Conservation (phyloP, 2,888 invertebrate genomes). For the Lasioglossum pauxillum region DNA sequence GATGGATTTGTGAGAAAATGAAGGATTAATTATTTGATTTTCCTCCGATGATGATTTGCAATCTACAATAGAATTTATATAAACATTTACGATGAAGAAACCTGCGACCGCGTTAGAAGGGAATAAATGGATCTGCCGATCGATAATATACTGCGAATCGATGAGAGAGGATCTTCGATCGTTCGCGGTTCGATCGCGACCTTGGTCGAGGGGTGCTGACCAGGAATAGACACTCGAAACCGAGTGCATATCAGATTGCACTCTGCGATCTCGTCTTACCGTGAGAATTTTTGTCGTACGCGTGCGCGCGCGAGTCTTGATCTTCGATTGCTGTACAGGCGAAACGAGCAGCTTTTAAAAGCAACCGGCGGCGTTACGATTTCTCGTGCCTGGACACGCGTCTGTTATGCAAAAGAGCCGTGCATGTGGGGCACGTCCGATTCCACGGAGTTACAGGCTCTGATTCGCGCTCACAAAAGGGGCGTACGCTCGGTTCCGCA, state of each 20-base stretch:
- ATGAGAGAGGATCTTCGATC: conserved; percentile 19
- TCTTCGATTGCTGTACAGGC: not conserved
- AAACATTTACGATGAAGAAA: not conserved
- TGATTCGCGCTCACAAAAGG: conserved; percentile 45
- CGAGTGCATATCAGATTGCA: conserved; percentile 77
- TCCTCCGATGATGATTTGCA: too few species aligned
- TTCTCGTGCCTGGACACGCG: not conserved
- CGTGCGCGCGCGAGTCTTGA: not conserved
- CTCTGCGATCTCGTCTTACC: conserved; percentile 73
- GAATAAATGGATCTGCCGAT: not conserved
- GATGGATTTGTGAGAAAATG: too few species aligned
- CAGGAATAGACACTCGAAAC: conserved; percentile 74
- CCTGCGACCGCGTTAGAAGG: not conserved
- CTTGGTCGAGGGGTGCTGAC: conserved; percentile 56
- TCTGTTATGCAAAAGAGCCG: not conserved
- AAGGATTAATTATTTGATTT: too few species aligned
- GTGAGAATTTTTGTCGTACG: conserved; percentile 59
- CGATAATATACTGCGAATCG: conserved; percentile 16
- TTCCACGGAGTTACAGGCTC: conserved; percentile 57
- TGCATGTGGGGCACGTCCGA: conserved; percentile 41
- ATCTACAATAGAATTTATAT: too few species aligned
- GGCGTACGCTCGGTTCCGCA: conserved; percentile 43
- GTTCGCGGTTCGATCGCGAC: conserved; percentile 40
- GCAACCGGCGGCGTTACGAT: not conserved
- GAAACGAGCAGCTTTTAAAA: conserved; percentile 7